Percentiles rank a stretch among this genome's conserved stretches.
phyloP scores from a whole-genome alignment of 2,113 vertebrate genomes.

The Chinchilla lanigera region DNA sequence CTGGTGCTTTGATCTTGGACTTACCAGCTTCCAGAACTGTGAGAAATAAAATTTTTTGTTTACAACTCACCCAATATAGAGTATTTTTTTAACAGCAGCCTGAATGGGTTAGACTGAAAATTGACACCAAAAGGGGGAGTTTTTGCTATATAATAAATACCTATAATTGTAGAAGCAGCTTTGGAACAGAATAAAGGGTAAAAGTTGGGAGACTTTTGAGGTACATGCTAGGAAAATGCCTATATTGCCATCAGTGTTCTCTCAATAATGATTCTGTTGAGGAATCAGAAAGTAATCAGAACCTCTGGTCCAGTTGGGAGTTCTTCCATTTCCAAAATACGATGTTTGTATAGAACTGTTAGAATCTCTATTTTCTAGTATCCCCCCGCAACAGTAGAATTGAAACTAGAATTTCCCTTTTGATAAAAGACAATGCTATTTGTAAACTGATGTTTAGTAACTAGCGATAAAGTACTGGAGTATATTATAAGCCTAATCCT shows the following conservation, averaged over 20 bases:
- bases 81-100: neutral
- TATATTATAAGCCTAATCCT: neutral
- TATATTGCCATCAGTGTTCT: too few species aligned
- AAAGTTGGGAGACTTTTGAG: neutral
- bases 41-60: neutral
- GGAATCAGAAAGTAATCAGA: neutral
- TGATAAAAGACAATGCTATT: neutral
- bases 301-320: neutral
- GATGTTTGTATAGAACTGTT: neutral
- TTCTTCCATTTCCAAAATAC: neutral
- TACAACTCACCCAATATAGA: neutral
- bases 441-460: neutral
- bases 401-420: neutral
- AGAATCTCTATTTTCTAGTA: neutral
- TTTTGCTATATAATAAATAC: neutral
- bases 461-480: neutral
- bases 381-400: neutral
- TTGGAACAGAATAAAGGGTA: neutral
- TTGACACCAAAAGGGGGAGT: neutral
- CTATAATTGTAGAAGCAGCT: neutral
- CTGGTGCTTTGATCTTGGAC: neutral
- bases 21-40: neutral
- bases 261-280: neutral
- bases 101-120: neutral
- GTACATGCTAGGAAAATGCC: neutral